Evolutionary conservation across 1,140 invertebrate species (phyloP).

Genomic region (Hypsibius dujardini): DNA sequence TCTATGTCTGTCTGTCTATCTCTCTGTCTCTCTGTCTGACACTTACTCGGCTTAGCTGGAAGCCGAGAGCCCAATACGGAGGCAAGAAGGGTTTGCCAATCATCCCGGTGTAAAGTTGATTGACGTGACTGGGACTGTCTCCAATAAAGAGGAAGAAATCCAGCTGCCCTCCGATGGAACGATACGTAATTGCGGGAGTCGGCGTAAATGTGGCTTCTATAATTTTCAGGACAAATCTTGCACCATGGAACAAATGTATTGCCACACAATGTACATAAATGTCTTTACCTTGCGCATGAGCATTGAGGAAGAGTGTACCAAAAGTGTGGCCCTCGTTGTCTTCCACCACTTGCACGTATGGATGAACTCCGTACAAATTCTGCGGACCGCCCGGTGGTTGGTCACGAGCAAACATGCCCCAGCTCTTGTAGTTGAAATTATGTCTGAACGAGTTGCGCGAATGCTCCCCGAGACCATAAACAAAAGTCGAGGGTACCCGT

Average conservation of each 20-base stretch:
- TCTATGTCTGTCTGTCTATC: too few species aligned
- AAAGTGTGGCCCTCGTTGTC: conserved; percentile 38
- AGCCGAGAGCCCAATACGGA: conserved; percentile 73
- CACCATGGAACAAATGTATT: too few species aligned
- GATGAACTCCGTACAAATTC: conserved; percentile 63
- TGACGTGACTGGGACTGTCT: conserved; percentile 33
- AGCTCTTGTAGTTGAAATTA: conserved; percentile 30
- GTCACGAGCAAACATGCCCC: conserved; percentile 36
- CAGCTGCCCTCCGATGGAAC: conserved; percentile 31
- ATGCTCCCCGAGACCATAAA: conserved; percentile 40
- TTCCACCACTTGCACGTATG: conserved; percentile 57
- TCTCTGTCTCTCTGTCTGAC: too few species aligned
- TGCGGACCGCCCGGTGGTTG: conserved; percentile 30
- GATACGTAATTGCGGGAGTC: conserved; percentile 27
- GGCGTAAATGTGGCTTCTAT: conserved; percentile 24
- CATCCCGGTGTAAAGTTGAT: conserved; percentile 41
- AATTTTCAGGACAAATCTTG: conserved; percentile 18
- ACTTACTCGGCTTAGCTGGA: conserved; percentile 44
- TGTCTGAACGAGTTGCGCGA: conserved; percentile 26
- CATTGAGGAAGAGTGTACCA: conserved; percentile 56
- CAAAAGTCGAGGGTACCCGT: conserved; percentile 32
- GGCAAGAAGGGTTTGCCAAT: conserved; percentile 60
- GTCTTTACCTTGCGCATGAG: conserved; percentile 56
- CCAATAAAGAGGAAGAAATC: conserved; percentile 38
- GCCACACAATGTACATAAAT: too few species aligned